Conservation (phyloP, 2,888 invertebrate species). For the Ditylenchus weischeri region DNA sequence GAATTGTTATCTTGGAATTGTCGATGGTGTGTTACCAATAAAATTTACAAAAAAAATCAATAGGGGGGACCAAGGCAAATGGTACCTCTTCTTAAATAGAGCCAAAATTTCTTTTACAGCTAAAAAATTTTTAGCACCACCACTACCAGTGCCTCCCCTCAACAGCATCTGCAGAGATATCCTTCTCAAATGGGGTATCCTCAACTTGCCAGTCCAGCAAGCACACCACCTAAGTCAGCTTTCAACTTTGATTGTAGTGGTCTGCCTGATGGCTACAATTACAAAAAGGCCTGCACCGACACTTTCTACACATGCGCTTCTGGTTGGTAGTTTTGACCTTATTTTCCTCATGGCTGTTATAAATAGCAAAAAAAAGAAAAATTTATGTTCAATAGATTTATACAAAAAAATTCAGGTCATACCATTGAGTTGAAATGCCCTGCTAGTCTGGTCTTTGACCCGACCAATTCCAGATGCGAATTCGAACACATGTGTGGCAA, state of each 20-base stretch:
- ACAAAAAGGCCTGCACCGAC: constrained; percentile 20
- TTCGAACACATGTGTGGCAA: constrained; percentile 10
- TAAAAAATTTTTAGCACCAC: background rate
- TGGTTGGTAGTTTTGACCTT: constrained; percentile 4
- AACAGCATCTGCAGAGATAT: no score
- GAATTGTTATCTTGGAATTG: no score
- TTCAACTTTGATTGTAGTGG: constrained; percentile 14
- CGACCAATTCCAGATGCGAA: constrained; percentile 16
- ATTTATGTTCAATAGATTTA: no score
- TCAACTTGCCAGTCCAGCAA: background rate
- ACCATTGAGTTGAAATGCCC: constrained; percentile 20
- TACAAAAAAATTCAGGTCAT: constrained; percentile 5
- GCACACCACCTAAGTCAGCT: background rate
- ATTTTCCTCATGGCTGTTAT: no score
- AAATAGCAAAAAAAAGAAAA: no score
- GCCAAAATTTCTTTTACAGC: no score
- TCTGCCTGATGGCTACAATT: constrained; percentile 26
- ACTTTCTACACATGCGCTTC: constrained; percentile 27
- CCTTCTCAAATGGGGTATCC: background rate
- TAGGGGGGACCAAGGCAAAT: no score
- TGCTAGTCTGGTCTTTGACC: constrained; percentile 18
- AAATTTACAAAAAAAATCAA: no score
- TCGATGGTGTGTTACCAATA: no score
- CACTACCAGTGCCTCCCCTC: background rate
- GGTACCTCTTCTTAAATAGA: no score